Evolutionary conservation across 2,888 invertebrate genomes (phyloP).

Genomic region (Caenorhabditis doughertyi): DNA sequence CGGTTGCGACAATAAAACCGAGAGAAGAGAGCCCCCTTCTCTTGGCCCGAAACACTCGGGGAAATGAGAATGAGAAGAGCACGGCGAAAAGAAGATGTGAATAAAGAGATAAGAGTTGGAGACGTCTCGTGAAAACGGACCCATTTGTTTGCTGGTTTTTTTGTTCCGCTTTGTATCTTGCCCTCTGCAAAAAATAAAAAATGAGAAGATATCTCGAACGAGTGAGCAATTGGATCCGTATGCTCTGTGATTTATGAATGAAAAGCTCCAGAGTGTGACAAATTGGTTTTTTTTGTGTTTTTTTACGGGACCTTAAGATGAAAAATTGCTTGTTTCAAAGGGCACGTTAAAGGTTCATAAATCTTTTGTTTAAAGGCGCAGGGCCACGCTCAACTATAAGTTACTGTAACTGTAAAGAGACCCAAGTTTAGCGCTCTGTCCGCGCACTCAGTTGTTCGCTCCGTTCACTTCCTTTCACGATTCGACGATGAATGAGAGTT

Average conservation of each 20-base stretch:
- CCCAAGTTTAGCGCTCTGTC: too few species aligned
- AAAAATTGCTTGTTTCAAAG: not conserved
- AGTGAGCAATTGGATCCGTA: slow-evolving; percentile 27
- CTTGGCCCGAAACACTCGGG: not conserved
- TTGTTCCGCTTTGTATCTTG: not conserved
- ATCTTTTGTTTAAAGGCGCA: too few species aligned
- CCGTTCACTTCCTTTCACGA: too few species aligned
- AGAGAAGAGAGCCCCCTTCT: slow-evolving; percentile 8
- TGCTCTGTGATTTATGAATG: slow-evolving; percentile 22
- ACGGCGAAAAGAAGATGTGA: slow-evolving; percentile 34
- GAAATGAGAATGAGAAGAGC: slow-evolving; percentile 25
- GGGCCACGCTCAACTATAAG: too few species aligned
- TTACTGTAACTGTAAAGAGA: too few species aligned
- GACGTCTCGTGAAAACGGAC: not conserved
- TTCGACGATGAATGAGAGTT: too few species aligned
- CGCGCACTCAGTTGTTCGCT: too few species aligned
- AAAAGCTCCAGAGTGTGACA: not conserved
- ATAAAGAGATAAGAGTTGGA: slow-evolving; percentile 39
- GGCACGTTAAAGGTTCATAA: not conserved
- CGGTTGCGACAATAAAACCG: slow-evolving; percentile 51
- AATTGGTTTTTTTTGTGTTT: too few species aligned
- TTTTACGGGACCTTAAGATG: too few species aligned
- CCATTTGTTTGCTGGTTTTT: slow-evolving; percentile 19
- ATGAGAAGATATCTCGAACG: not conserved
- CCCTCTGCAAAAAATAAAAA: too few species aligned